A percentile compares a stretch with the other conserved stretches of the same genome.
These are phyloP conservation scores for Lates calcarifer DNA, from an alignment of 2,113 vertebrate species.

Conservation along the genomic window DNA sequence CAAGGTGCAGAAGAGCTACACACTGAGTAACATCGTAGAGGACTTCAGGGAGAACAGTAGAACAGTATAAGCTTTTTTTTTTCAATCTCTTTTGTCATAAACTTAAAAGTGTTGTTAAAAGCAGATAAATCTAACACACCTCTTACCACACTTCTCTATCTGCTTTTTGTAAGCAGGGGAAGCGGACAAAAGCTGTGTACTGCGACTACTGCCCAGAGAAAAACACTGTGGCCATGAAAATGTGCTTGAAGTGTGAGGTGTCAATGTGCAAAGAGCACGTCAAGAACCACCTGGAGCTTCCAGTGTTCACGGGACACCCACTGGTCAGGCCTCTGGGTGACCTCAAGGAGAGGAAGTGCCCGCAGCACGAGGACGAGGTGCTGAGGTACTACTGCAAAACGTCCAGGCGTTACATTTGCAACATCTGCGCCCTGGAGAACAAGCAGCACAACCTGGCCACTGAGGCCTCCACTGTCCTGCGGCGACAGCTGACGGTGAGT, in stretches of 20 bases:
- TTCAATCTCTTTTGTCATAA: neutral
- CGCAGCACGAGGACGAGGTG: constrained; percentile 67
- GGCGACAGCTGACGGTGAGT: constrained; percentile 73
- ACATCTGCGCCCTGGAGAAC: constrained; percentile 62
- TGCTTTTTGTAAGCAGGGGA: constrained; percentile 37
- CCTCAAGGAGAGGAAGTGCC: constrained; percentile 67
- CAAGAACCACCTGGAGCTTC: constrained; percentile 59
- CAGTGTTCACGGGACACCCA: constrained; percentile 70
- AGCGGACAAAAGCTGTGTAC: constrained; percentile 37
- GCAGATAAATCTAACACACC: neutral
- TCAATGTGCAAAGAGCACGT: constrained; percentile 73
- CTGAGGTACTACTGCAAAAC: constrained; percentile 71
- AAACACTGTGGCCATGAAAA: constrained; percentile 55
- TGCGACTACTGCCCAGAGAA: constrained; percentile 66
- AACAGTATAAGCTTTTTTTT: constrained; percentile 6
- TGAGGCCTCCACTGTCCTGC: constrained; percentile 44
- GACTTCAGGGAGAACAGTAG: constrained; percentile 54
- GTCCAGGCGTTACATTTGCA: constrained; percentile 73
- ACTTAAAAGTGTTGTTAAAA: neutral
- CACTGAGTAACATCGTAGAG: constrained; percentile 69
- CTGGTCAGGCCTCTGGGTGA: constrained; percentile 65
- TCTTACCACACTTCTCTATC: neutral
- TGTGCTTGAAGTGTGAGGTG: constrained; percentile 77
- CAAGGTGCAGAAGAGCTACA: constrained; percentile 65
- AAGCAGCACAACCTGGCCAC: constrained; percentile 41